These are phyloP conservation scores for Nymphicus hollandicus DNA, from an alignment of 2,113 vertebrate genomes.

Conservation along the genomic window DNA sequence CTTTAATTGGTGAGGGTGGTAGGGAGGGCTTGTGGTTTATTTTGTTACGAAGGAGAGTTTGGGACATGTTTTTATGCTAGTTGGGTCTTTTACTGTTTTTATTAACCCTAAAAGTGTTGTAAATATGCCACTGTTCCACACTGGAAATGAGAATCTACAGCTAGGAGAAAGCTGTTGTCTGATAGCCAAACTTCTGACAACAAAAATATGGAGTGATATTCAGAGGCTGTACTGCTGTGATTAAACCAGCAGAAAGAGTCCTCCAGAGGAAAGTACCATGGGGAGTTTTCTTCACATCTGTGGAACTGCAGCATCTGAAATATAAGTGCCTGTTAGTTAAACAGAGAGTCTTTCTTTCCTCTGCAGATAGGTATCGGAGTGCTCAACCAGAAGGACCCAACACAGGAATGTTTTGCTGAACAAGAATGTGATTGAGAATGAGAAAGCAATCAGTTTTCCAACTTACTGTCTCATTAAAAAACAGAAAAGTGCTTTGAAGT, in stretches of 20 bases:
- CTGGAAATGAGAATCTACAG: background rate
- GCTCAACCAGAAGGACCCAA: background rate
- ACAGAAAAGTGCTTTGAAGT: background rate
- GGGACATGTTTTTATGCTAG: conserved; percentile 9
- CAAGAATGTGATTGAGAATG: background rate
- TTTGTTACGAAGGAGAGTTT: background rate
- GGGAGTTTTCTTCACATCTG: conserved; percentile 42
- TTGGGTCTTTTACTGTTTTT: background rate
- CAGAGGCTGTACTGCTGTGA: background rate
- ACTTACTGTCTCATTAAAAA: background rate
- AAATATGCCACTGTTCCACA: conserved; percentile 15
- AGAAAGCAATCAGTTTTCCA: background rate
- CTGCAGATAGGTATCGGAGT: background rate
- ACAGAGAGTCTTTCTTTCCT: background rate
- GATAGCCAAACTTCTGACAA: conserved; percentile 37
- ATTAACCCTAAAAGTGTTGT: conserved; percentile 33
- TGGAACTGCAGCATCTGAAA: conserved; percentile 11
- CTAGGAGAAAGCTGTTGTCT: conserved; percentile 9
- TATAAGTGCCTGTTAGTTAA: background rate
- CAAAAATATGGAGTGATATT: conserved; percentile 7
- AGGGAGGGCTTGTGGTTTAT: background rate
- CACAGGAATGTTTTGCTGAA: rapidly evolving
- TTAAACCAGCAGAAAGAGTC: conserved; percentile 25
- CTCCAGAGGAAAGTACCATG: background rate
- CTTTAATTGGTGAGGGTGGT: background rate